Base-by-base conservation (phyloP, 2,888 invertebrate genomes). In the Leuctra nigra region DNA sequence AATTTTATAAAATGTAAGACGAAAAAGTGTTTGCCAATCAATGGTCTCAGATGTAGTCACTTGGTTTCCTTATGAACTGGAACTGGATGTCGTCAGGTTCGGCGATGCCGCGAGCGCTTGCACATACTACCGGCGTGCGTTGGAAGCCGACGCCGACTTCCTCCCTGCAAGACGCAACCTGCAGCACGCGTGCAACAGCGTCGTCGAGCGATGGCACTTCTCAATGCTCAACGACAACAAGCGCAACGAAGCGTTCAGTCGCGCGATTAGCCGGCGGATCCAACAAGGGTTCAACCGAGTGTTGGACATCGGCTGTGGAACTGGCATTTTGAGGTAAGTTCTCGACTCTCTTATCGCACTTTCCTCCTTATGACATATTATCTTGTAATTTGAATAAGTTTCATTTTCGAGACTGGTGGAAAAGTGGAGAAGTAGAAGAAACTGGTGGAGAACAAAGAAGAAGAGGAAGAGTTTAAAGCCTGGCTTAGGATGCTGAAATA, bases 121-220 rank as follows among this genome's bases (percentile, higher is more conserved):
- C 66, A 64, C 69, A 25, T 79, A 81, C 63, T 82, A 83, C 60
- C 70, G 76, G 57, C 75, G 73, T 64, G 79, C 81, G 7, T 66
- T 81, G 6, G 65, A 68, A 56, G 62, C 75, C 1, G 75, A 81
- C 64, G 70, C 75, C 1, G 69, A 73, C 33, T 80, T 74, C 67
- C 74, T 82, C 0, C 74, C 75, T 62, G 81, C 82, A 13, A 80
- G 82, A 64, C 82, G 82, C 66, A 84, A 84, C 68, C 71, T 86
- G 16, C 80, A 86, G 67, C 83, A 83, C 61, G 73, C 84, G 0
- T 82, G 81, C 64, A 83, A 84, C 68, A 72, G 81, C 61, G 72
- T 86, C 57, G 78, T 90, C 41, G 85, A 86, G 59, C 73, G 88
- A 53, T 91, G 91, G 90, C 90, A 91, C 69, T 90, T 83, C 69